Base-by-base conservation (phyloP, 2,888 invertebrate genomes). In the Caenorhabditis sinica region DNA sequence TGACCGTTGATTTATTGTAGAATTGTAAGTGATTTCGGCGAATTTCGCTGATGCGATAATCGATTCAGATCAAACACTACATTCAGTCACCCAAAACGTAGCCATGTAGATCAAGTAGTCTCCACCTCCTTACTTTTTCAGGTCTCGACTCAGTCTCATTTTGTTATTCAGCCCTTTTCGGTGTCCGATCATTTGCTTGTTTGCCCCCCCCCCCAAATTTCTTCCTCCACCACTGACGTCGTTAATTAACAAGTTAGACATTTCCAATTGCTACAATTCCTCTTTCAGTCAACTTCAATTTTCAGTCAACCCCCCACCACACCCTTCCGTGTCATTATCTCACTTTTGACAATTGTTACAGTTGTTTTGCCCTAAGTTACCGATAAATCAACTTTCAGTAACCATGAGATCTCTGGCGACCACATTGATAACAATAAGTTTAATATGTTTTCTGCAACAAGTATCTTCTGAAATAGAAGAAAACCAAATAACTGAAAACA, bases 51-150 rank as follows among this genome's bases (percentile, higher is more conserved):
- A 65, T 72, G 71, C 72, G 66, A 33, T 80, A 72, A 80, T 80
- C 72, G 80, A 80, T 72, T 80, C 80, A 80, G 72, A 80, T 80
- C 80, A 80, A 80, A 80, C 72, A 79, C 72, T 79, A 79, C 69
- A 79, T 28, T 69, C 61, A 69, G 51, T 60, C 76, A 76, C 68
- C 65, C 68, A 40, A 69, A 69, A 33, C 30, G 9, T 65, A 69
- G 69, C 28, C 69, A 71, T 79, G 53, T 61, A 72, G 72, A 72
- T 72, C 79, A 72, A 65, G 53, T 40, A 49, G 65, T 33, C 61
- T 33, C 36, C 9, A 33, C 40, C 45, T 69, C 63, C 53, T 36
- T 63, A 53, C 20, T 30, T 36, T 63, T 77, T 77, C 49, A 68
- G 61, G 25, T 28, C 49, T 40, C 69, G 40, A 69, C n/a, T 49